Percentiles rank a stretch among this genome's conserved stretches.
Conservation (phyloP, 2,888 invertebrate species). For the Chouioia cunea region DNA sequence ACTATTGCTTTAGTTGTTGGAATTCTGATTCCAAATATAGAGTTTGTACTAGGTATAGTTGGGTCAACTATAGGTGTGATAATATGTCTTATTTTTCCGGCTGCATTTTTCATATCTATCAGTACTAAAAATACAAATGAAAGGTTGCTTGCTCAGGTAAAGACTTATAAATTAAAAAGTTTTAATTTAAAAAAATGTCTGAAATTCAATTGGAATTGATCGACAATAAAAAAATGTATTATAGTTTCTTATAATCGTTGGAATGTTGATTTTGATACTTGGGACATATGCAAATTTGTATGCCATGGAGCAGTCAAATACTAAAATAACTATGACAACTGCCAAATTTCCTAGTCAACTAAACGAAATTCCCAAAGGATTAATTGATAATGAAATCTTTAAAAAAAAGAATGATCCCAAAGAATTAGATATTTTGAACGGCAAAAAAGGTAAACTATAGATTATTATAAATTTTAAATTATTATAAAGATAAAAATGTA, state of each 20-base stretch:
- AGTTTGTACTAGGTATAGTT: slow-evolving; percentile 92
- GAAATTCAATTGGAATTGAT: neutral
- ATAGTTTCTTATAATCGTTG: slow-evolving; percentile 82
- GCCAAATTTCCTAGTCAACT: slow-evolving; percentile 59
- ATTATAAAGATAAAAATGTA: neutral
- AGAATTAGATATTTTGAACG: slow-evolving; percentile 34
- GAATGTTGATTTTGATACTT: slow-evolving; percentile 88
- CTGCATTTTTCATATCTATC: slow-evolving; percentile 88
- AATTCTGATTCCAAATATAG: slow-evolving; percentile 91
- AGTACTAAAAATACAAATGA: slow-evolving; percentile 89
- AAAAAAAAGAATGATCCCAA: slow-evolving; percentile 44
- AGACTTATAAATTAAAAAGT: slow-evolving; percentile 35
- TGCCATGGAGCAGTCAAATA: slow-evolving; percentile 76
- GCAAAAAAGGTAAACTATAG: slow-evolving; percentile 24
- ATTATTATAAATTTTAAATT: neutral
- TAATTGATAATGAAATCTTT: slow-evolving; percentile 56
- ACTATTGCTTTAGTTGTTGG: slow-evolving; percentile 82
- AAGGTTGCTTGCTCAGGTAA: slow-evolving; percentile 83
- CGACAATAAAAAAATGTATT: slow-evolving; percentile 57
- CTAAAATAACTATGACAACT: slow-evolving; percentile 57
- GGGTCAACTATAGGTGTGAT: slow-evolving; percentile 96
- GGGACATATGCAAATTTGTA: slow-evolving; percentile 91
- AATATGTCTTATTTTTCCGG: slow-evolving; percentile 93
- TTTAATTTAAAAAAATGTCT: slow-evolving; percentile 24
- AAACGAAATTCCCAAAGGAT: slow-evolving; percentile 58